These are phyloP conservation scores for Hyppa rectilinea DNA, from an alignment of 2,888 invertebrate species.

Conservation along the genomic window DNA sequence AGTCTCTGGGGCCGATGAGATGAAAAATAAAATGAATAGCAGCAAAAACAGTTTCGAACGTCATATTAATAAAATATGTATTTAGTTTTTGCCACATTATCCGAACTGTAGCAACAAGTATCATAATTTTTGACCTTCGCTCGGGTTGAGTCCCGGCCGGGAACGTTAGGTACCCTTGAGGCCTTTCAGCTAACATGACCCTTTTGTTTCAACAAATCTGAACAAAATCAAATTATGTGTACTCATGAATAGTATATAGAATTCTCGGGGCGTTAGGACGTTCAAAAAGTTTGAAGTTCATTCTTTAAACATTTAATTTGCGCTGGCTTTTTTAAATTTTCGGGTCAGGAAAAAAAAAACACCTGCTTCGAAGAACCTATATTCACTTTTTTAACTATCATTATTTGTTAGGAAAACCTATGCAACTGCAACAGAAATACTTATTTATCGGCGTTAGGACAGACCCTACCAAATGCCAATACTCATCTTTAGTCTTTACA, in stretches of 20 bases:
- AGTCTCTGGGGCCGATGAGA: constrained; percentile 6
- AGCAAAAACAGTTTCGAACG: constrained; percentile 35
- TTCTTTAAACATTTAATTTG: neutral
- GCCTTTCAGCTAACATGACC: constrained; percentile 29
- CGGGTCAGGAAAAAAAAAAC: too few relatives aligned
- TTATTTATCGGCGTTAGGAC: neutral
- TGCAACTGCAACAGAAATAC: too few relatives aligned
- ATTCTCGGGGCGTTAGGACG: neutral
- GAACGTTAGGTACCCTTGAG: constrained; percentile 34
- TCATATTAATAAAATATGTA: constrained; percentile 53
- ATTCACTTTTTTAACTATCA: too few relatives aligned
- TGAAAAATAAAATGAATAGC: constrained; percentile 41
- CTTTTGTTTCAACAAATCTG: constrained; percentile 47
- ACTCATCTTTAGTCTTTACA: too few relatives aligned
- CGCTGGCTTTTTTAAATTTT: neutral
- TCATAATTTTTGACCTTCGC: constrained; percentile 43
- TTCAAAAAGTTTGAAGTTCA: neutral
- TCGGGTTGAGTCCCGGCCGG: constrained; percentile 23
- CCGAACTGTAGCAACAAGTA: constrained; percentile 45
- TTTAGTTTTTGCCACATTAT: constrained; percentile 47
- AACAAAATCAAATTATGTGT: constrained; percentile 32
- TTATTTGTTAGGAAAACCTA: too few relatives aligned
- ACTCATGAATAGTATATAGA: constrained; percentile 10
- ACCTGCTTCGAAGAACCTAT: too few relatives aligned
- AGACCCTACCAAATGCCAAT: too few relatives aligned